Percentiles rank a stretch among this genome's conserved stretches.
phyloP scores from a whole-genome alignment of 2,888 invertebrate genomes.

The Eudasyphora cyanicolor region DNA sequence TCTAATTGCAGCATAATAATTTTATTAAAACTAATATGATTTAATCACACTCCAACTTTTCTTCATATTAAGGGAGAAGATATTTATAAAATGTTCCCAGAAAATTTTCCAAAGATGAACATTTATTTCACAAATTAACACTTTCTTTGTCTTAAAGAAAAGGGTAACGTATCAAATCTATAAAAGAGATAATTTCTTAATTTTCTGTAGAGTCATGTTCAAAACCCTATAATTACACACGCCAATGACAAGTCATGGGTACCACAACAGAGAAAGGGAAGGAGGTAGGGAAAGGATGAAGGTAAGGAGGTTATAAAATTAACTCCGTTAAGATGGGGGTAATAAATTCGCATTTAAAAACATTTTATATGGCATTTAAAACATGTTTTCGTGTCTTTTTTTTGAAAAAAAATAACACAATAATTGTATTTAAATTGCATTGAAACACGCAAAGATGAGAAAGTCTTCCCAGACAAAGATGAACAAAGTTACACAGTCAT shows the following conservation, averaged over 20 bases:
- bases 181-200: conserved; percentile 41
- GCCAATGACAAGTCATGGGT: background rate
- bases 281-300: background rate
- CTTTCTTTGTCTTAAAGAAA: conserved; percentile 45
- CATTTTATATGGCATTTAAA: conserved; percentile 56
- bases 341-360: conserved; percentile 66
- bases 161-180: conserved; percentile 60
- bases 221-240: background rate
- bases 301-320: background rate
- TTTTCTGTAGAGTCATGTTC: conserved; percentile 54
- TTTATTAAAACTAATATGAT: background rate
- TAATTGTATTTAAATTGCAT: conserved; percentile 45
- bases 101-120: background rate
- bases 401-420: background rate
- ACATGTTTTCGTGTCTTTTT: conserved; percentile 7
- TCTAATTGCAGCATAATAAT: background rate
- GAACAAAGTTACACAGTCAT: conserved; percentile 33
- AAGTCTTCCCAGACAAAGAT: conserved; percentile 21
- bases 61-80: background rate
- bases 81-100: background rate
- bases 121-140: background rate
- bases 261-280: background rate
- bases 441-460: conserved; percentile 53
- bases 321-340: conserved; percentile 49
- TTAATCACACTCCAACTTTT: background rate